Base-by-base conservation (phyloP, 2,888 invertebrate genomes). In the Homarus gammarus region DNA sequence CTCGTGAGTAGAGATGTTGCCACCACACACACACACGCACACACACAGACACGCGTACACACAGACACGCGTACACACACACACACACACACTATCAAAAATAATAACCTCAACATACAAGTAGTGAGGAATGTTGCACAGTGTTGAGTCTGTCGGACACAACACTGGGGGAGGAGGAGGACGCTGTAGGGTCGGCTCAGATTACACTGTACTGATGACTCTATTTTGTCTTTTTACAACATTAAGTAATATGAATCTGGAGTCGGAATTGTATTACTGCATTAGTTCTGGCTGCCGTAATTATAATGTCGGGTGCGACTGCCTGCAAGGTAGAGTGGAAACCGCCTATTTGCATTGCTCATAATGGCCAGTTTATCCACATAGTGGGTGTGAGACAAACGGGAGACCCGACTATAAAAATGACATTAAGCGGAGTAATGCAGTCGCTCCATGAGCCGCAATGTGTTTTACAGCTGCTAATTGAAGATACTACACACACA, bases 11-110 rank as follows among this genome's bases (percentile, higher is more conserved):
- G n/a, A n/a, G n/a, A n/a, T n/a, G n/a, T n/a, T n/a, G n/a, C 31
- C 31, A n/a, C 31, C 70, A 31, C 8, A 70, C 31, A 33, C 36
- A 72, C 72, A 72, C 33, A 72, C 33, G 72, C 36, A 72, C 33
- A 72, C 72, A 36, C 36, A 36, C 36, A 36, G 27, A 72, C 36
- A 72, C 72, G 72, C 36, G 70, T 70, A 70, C 64, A 27, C 64
- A 27, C 70, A 70, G 70, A 70, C 70, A 70, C 70, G 64, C 64
- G 64, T 64, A 72, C 36, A 72, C 72, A 72, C 72, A 72, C 72
- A 72, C 72, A 72, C 72, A 72, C 72, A 72, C 72, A 70, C 70
- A 70, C 64, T n/a, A n/a, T n/a, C n/a, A 70, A 31, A 70, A 31
- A 70, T 36, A 1, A 15, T 27, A 33, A 27, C 15, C 6, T 68